phyloP scores from a whole-genome alignment of 1,140 invertebrate genomes.

The Batillaria attramentaria region DNA sequence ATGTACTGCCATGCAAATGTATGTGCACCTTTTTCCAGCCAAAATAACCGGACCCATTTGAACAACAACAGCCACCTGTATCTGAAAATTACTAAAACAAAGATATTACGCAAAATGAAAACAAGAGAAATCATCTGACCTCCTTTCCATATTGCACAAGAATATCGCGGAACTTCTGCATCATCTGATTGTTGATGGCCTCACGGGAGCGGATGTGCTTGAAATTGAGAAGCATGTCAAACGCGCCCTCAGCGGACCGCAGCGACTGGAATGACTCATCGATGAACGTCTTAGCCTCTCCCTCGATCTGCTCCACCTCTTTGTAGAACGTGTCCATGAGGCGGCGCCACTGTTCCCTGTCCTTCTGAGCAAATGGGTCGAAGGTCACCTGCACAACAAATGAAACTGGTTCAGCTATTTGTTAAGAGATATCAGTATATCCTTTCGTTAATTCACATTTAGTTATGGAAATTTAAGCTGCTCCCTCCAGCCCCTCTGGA shows the following conservation, averaged over 20 bases:
- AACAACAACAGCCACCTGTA: too few relatives aligned
- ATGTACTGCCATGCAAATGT: too few relatives aligned
- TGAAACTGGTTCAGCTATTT: too few relatives aligned
- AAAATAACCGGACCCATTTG: too few relatives aligned
- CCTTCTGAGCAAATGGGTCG: constrained; percentile 83
- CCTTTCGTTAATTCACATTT: too few relatives aligned
- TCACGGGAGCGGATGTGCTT: constrained; percentile 83
- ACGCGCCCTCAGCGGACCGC: constrained; percentile 84
- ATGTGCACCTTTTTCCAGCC: too few relatives aligned
- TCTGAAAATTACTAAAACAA: too few relatives aligned
- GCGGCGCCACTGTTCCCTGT: constrained; percentile 87
- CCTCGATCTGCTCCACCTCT: constrained; percentile 82
- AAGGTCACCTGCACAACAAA: constrained; percentile 82
- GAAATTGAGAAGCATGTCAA: constrained; percentile 86
- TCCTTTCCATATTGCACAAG: constrained; percentile 87
- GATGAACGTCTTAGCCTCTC: constrained; percentile 87
- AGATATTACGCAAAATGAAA: neutral
- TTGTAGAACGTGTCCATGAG: constrained; percentile 83
- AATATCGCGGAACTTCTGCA: constrained; percentile 88
- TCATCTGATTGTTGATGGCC: constrained; percentile 80
- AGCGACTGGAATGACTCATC: constrained; percentile 87
- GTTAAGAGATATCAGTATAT: too few relatives aligned
- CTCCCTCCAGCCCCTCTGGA: too few relatives aligned
- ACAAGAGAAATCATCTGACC: constrained; percentile 73
- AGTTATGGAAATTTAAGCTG: too few relatives aligned